Conservation (phyloP, 2,797 vertebrate genomes). For the Lutjanus campechanus region DNA sequence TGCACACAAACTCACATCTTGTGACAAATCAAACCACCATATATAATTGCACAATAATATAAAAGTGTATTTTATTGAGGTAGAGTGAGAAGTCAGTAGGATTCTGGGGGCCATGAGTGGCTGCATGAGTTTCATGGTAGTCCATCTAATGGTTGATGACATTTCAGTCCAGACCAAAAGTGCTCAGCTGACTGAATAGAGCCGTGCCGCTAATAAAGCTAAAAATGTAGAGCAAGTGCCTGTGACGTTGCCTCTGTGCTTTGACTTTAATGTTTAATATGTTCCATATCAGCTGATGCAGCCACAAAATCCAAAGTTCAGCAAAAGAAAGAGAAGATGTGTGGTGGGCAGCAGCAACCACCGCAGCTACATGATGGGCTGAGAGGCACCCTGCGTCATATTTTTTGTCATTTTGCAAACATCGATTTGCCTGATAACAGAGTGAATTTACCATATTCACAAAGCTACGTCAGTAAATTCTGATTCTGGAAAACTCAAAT, state of each 20-base stretch:
- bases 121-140: no score
- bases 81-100: background rate
- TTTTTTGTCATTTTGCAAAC: no score
- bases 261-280: background rate
- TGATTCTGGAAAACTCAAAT: no score
- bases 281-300: background rate
- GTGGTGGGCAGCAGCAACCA: no score
- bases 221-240: background rate
- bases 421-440: no score
- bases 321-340: background rate
- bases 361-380: no score
- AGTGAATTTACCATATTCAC: no score
- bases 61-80: background rate
- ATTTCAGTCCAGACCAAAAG: background rate
- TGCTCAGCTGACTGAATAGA: no score
- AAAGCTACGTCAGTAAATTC: no score
- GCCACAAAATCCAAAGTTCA: background rate
- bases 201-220: background rate
- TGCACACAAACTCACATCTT: conserved; percentile 4
- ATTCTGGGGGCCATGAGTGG: background rate
- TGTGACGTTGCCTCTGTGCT: background rate
- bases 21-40: conserved; percentile 9
- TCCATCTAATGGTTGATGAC: background rate
- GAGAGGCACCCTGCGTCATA: no score
- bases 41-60: background rate